These are phyloP conservation scores for Oxytorus armatus DNA, from an alignment of 2,888 invertebrate genomes.

Conservation along the genomic window DNA sequence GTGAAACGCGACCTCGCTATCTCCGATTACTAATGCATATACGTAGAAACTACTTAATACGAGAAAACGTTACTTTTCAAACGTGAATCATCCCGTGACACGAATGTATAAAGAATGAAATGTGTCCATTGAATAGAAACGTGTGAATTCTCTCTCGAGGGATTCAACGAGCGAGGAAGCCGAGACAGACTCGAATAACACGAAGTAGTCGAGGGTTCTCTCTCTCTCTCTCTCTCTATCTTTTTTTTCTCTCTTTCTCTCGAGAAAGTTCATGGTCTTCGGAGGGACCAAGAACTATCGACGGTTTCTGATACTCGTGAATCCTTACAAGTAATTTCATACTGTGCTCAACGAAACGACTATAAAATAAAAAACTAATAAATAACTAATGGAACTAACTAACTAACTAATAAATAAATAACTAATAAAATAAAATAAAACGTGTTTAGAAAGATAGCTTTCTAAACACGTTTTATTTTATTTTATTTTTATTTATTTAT, in stretches of 20 bases:
- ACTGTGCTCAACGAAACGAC: neutral
- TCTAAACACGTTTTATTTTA: too few relatives aligned
- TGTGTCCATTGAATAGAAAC: neutral
- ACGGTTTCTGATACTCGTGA: conserved; percentile 1
- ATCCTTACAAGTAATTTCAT: neutral
- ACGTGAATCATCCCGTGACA: conserved; percentile 25
- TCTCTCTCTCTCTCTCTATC: too few relatives aligned
- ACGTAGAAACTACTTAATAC: neutral
- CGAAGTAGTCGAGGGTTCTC: neutral
- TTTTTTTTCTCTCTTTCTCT: neutral
- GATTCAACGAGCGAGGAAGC: neutral
- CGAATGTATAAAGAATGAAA: conserved; percentile 26
- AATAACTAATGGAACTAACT: too few relatives aligned
- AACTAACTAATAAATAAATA: too few relatives aligned
- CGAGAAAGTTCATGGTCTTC: too few relatives aligned
- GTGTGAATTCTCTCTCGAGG: neutral
- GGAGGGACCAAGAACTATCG: neutral
- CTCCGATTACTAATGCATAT: conserved; percentile 10
- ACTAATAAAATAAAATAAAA: too few relatives aligned
- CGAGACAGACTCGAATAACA: neutral
- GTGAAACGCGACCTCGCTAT: conserved; percentile 18
- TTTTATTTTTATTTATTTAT: too few relatives aligned
- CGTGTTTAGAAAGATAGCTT: too few relatives aligned
- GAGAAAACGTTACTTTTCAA: conserved; percentile 2
- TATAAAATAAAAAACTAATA: too few relatives aligned